A percentile compares a stretch with the other conserved stretches of the same genome.
Evolutionary conservation across 2,797 vertebrate species (phyloP).

Genomic region (Sebastes itinus): DNA sequence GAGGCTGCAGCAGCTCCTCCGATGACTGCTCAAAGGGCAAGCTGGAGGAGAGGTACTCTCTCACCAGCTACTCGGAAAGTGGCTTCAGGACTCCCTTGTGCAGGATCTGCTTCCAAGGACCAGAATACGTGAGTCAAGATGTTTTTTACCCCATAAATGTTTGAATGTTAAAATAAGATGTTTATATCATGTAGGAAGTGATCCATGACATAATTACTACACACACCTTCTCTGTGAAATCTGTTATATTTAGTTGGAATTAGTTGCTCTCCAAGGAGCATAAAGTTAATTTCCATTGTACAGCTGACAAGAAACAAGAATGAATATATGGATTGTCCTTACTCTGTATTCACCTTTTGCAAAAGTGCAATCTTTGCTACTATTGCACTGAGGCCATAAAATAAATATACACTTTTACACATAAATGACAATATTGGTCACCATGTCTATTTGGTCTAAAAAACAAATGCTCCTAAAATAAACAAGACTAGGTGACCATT

Average conservation of each 20-base stretch:
- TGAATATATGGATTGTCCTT: conserved; percentile 41
- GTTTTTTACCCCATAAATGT: not conserved
- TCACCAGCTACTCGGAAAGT: conserved; percentile 95
- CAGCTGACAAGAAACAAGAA: conserved; percentile 20
- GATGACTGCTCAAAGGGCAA: conserved; percentile 94
- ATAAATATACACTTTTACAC: conserved; percentile 28
- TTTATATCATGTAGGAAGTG: not conserved
- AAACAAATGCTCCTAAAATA: conserved; percentile 2
- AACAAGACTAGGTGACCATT: not conserved
- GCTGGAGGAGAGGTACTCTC: conserved; percentile 92
- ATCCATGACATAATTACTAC: not conserved
- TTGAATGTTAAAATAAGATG: not conserved
- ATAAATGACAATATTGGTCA: conserved; percentile 7
- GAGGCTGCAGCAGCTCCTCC: conserved; percentile 89
- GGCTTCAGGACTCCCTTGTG: conserved; percentile 96
- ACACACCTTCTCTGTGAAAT: not conserved
- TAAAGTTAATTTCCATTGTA: not conserved
- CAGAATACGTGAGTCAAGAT: conserved; percentile 90
- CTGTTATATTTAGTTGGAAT: not conserved
- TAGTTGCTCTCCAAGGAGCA: not conserved
- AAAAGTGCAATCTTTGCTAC: not conserved
- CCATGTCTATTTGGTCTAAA: conserved; percentile 15
- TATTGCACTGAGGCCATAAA: conserved; percentile 18
- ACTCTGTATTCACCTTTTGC: not conserved
- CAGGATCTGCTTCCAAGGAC: conserved; percentile 99